Evolutionary conservation across 2,113 vertebrate genomes (phyloP), one percentile per base, ranked within the genome.

Genomic region (Lasiurus cinereus): DNA sequence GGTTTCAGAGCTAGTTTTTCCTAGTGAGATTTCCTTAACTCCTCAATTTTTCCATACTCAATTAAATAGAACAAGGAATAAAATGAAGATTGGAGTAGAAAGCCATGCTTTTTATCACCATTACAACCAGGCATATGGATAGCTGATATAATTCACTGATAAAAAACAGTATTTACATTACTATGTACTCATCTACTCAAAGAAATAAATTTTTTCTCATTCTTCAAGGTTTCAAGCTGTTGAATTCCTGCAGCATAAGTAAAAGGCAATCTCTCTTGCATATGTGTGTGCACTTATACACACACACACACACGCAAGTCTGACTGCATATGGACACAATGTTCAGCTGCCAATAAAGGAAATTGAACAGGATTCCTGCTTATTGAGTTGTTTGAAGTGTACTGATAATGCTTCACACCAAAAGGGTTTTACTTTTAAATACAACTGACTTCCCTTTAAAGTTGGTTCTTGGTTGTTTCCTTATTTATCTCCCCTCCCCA

Each of bases 1-100:
- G 22, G 29, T 88, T 92, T 87, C 29, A 83, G n/a, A 87, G 56
- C 72, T 46, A 93, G 72, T 67, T 90, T 90, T 90, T 62, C 94
- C 88, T 76, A n/a, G 6, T 52, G 62, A 83, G 46, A 93, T 36
- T 79, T 85, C 72, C 67, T 76, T 90, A 87, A 86, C 46, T 5
- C 33, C 24, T 92, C 62, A 48, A 62, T 86, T 83, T 77, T 70
- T 50, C 59, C 79, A 77, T 11, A 84, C 10, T 11, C 16, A 72
- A 64, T 56, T 73, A 56, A 29, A 73, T 0, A 93, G 0, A 80
- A 14, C 14, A 93, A 22, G 52, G 48, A 91, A 66, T 89, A 15
- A 64, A 64, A 36, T 2, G 3, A 50, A 64, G 15, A 69, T 84
- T 50, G 59, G 48, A 83, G 46, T 19, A 83, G 64, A 86, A 70